Base-by-base conservation (phyloP, 2,888 invertebrate species). In the Pachycephus smyrnensis region DNA sequence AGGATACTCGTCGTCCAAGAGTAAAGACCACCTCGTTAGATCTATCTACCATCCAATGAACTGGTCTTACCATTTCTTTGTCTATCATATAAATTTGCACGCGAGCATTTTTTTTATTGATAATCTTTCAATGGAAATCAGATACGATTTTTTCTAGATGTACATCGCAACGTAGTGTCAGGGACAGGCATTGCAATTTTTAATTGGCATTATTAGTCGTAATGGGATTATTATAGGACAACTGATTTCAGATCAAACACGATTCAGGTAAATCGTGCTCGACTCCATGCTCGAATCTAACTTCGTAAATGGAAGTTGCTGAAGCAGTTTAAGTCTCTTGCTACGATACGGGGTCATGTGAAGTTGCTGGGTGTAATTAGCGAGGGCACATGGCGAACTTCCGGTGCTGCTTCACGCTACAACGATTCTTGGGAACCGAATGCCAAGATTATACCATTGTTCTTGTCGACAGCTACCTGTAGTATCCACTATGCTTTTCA, bases 301-400 rank as follows among this genome's bases (percentile, higher is more conserved):
- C 55, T 55, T 55, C 9, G 55, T 55, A 55, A 55, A 55, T 55
- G 55, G 55, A 55, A 55, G 55, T 55, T 23, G 55, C 55, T 23
- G 23, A 23, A 55, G 55, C 55, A 55, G 55, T 55, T 55, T 55
- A 55, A 23, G 23, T 55, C 55, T 23, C 55, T 55, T 55, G 55
- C 55, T 55, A 55, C 55, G 55, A 23, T 55, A 55, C 80, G 85
- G 85, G 90, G 89, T 90, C 89, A 89, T 90, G 89, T 83, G 89
- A 89, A 89, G 87, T 88, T 84, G 71, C 83, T 84, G 85, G 83
- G 83, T 85, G 86, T 88, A 90, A 91, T 90, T 91, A 91, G 87
- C 85, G 84, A 82, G 87, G 87, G 90, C 88, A 89, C 84, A 85
- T 84, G 87, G 89, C 89, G 90, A 85, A 90, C 89, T 90, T 91